Evolutionary conservation across 2,113 vertebrate species (phyloP), one percentile per base, ranked within the genome.

Genomic region (Ictidomys tridecemlineatus): DNA sequence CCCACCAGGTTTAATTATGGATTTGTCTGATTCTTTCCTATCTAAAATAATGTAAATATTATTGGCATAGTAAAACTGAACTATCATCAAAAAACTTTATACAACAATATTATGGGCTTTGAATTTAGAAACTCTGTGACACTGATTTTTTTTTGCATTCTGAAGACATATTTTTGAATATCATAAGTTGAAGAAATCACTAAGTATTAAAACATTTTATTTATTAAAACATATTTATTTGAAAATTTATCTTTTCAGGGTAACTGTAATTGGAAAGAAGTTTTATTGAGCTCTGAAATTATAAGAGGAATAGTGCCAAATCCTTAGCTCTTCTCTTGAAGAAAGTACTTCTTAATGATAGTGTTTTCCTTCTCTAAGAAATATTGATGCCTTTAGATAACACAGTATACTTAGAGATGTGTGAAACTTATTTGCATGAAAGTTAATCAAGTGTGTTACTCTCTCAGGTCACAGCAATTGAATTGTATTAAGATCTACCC

Each of bases 1-100:
- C 30, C 14, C 30, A 90, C 32, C 13, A 22, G 17, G 6, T 72
- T 87, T 96, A 83, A 79, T 78, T 37, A 58, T 93, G 67, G 24
- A 48, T 88, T 12, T 80, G 42, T 74, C 85, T 85, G 37, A 89
- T 69, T 94, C 13, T 82, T 97, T 82, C 34, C 32, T 77, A 18
- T 63, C 58, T 22, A n/a, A 67, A 80, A 72, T 72, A 12, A 51
- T 16, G 9, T 83, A 84, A 63, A 87, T 69, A 87, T 79, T 18
- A 20, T 26, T 85, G 58, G 9, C 3, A 76, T 4, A 39, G 48
- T 69, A 87, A 93, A 74, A 91, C 26, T 28, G 45, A 18, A 61
- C 22, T 4, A 42, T 2, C 32, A 72, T 93, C 1, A 63, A 80
- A 94, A 5, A 65, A 80, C 30, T 79, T 87, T 63, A 90, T 51